Evolutionary conservation across 1,140 invertebrate genomes (phyloP).

Genomic region (Lutraria rhynchaena): DNA sequence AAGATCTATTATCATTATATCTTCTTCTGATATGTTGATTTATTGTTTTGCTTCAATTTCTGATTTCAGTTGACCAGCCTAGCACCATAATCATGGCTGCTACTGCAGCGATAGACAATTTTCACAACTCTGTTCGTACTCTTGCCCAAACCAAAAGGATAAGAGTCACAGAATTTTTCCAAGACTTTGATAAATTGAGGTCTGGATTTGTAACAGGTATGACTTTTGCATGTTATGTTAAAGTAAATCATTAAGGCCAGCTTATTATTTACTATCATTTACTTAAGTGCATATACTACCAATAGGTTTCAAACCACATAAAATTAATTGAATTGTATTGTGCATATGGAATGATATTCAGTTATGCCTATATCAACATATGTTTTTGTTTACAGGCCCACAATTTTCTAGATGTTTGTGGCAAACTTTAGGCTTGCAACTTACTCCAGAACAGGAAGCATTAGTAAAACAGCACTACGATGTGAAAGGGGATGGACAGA

Average conservation of each 20-base stretch:
- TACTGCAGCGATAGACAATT: constrained; percentile 61
- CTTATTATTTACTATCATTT: too few species aligned
- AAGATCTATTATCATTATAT: too few species aligned
- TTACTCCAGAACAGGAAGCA: constrained; percentile 75
- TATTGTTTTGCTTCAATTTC: too few species aligned
- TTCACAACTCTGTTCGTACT: constrained; percentile 78
- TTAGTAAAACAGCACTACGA: constrained; percentile 77
- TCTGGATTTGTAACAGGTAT: constrained; percentile 81
- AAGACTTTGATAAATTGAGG: constrained; percentile 81
- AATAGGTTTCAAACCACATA: too few species aligned
- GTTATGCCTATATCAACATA: too few species aligned
- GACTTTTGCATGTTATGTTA: too few species aligned
- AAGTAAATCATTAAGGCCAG: too few species aligned
- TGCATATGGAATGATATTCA: too few species aligned
- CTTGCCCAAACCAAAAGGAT: constrained; percentile 79
- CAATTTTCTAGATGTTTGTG: constrained; percentile 81
- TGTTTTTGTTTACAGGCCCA: constrained; percentile 71
- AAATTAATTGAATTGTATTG: too few species aligned
- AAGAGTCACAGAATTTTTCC: constrained; percentile 80
- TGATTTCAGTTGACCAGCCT: background rate
- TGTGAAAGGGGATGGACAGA: constrained; percentile 72
- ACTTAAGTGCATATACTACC: too few species aligned
- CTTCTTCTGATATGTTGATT: too few species aligned
- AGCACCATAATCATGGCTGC: constrained; percentile 66
- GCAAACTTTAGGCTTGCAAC: constrained; percentile 77